These are phyloP conservation scores for Drosophila neotestacea DNA, from an alignment of 2,888 invertebrate genomes.

Conservation along the genomic window DNA sequence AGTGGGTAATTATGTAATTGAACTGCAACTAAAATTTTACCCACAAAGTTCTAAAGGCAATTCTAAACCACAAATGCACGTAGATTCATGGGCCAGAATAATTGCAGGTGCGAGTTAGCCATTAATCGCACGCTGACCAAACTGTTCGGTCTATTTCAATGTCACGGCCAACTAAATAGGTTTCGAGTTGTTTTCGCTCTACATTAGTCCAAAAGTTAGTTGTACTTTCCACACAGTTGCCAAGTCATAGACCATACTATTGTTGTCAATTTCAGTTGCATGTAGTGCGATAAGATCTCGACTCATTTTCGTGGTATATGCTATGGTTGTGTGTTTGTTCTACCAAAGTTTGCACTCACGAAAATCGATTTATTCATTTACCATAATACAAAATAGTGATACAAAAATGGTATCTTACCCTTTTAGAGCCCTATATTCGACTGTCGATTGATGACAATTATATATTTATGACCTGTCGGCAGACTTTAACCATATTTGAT, in stretches of 20 bases:
- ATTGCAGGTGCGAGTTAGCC: conserved; percentile 21
- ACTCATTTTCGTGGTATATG: conserved; percentile 44
- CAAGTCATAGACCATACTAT: conserved; percentile 19
- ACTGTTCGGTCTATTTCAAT: conserved; percentile 47
- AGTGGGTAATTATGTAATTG: background rate
- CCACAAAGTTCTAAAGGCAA: background rate
- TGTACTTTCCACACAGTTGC: conserved; percentile 5
- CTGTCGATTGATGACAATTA: too few species aligned
- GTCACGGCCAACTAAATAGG: conserved; percentile 54
- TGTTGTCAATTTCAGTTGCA: conserved; percentile 50
- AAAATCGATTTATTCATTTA: conserved; percentile 57
- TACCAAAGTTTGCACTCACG: conserved; percentile 47
- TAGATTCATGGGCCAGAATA: background rate
- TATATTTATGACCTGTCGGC: too few species aligned
- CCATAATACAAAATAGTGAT: background rate
- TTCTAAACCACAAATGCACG: background rate
- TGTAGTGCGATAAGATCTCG: conserved; percentile 60
- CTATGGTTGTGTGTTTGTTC: conserved; percentile 7
- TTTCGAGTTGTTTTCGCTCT: conserved; percentile 10
- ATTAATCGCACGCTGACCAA: conserved; percentile 65
- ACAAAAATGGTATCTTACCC: too few species aligned
- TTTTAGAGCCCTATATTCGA: too few species aligned
- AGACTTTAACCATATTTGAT: too few species aligned
- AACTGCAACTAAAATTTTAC: background rate
- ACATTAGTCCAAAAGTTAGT: background rate